Evolutionary conservation across 2,888 invertebrate genomes (phyloP).

Genomic region (Meliscaeva auricollis): DNA sequence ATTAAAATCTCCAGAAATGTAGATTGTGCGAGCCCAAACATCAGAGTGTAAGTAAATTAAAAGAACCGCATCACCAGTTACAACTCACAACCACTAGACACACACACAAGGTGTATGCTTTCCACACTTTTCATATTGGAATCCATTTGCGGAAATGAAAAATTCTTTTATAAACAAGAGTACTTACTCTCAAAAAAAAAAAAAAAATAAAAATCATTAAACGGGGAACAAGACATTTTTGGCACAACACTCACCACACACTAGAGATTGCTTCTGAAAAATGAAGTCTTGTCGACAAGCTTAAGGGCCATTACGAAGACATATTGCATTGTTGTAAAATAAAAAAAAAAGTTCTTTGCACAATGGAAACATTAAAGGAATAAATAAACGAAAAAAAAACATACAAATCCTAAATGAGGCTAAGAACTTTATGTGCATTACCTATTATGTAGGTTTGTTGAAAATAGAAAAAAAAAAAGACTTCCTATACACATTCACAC

Average conservation of each 20-base stretch:
- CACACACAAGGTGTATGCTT: conserved; percentile 1
- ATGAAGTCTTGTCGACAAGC: conserved; percentile 27
- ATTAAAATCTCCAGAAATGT: conserved; percentile 51
- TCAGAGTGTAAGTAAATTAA: conserved; percentile 34
- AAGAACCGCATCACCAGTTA: conserved; percentile 33
- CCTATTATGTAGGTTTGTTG: neutral
- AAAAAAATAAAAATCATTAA: conserved; percentile 3
- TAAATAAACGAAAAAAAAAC: neutral
- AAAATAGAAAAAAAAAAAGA: neutral
- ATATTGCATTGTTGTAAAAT: conserved; percentile 26
- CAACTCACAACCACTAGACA: neutral
- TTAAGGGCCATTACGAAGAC: conserved; percentile 34
- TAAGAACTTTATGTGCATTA: neutral
- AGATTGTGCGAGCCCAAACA: conserved; percentile 7
- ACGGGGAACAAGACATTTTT: conserved; percentile 33
- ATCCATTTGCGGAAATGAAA: conserved; percentile 50
- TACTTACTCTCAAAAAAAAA: conserved; percentile 13
- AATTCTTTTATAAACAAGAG: conserved; percentile 42
- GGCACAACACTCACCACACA: conserved; percentile 17
- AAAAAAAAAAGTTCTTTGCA: neutral
- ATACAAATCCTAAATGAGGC: neutral
- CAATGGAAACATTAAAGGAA: conserved; percentile 10
- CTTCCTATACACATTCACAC: no score
- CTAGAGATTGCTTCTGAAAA: neutral
- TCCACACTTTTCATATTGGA: conserved; percentile 18